These are phyloP conservation scores for Bergia sp. DNA, from an alignment of 92 coral and sea anemone genomes.

Conservation along the genomic window DNA sequence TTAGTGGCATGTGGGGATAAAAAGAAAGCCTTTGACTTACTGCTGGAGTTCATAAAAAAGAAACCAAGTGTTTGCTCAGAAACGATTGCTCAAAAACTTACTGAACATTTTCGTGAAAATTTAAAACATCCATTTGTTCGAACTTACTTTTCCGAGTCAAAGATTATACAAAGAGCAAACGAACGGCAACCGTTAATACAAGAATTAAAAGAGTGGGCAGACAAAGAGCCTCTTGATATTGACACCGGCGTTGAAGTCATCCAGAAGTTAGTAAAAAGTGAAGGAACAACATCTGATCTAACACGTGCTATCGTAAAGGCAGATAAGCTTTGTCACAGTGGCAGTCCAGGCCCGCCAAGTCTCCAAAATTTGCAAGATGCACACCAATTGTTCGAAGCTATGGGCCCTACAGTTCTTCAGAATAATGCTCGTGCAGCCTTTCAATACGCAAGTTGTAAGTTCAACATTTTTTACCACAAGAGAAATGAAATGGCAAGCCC, in stretches of 20 bases:
- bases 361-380: slow-evolving; percentile 58
- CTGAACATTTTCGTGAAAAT: slow-evolving; percentile 44
- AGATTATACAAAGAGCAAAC: slow-evolving; percentile 11
- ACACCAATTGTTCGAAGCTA: slow-evolving; percentile 70
- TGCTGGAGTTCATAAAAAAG: slow-evolving; percentile 43
- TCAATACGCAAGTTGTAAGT: slow-evolving; percentile 64
- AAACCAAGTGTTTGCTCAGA: slow-evolving; percentile 46
- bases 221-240: slow-evolving; percentile 40
- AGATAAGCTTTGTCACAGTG: slow-evolving; percentile 21
- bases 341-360: background rate
- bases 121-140: slow-evolving; percentile 47
- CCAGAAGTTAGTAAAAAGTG: slow-evolving; percentile 56
- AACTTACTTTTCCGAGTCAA: slow-evolving; percentile 3
- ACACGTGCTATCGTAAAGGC: slow-evolving; percentile 41
- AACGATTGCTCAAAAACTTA: slow-evolving; percentile 46
- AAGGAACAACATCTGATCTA: slow-evolving; percentile 52
- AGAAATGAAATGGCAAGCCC: slow-evolving; percentile 3
- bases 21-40: slow-evolving; percentile 55
- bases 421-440: slow-evolving; percentile 57
- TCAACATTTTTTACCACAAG: slow-evolving; percentile 45
- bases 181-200: slow-evolving; percentile 49
- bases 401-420: slow-evolving; percentile 58
- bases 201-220: slow-evolving; percentile 54
- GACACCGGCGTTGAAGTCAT: slow-evolving; percentile 59
- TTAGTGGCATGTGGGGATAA: slow-evolving; percentile 64